Evolutionary conservation across 2,797 vertebrate genomes (phyloP).

Genomic region (Bradypodion ventrale): DNA sequence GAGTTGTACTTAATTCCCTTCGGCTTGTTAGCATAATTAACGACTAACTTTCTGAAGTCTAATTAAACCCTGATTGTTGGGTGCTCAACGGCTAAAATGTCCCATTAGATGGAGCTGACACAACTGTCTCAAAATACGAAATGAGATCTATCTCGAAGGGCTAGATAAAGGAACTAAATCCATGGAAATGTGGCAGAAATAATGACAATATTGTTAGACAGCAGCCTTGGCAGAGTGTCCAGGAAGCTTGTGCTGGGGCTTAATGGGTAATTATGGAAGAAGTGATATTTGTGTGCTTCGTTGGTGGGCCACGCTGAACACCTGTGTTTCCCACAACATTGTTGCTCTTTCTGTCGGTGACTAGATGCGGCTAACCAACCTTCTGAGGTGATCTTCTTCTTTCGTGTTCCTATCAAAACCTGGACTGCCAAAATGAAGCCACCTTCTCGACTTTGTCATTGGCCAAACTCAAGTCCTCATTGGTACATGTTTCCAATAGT

Average conservation of each 20-base stretch:
- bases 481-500: no score
- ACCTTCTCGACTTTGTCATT: no score
- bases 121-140: slow-evolving; percentile 37
- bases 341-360: neutral
- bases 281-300: fast-evolving
- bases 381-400: no score
- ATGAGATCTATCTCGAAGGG: slow-evolving; percentile 30
- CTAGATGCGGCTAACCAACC: neutral
- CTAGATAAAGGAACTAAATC: neutral
- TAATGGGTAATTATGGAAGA: slow-evolving; percentile 18
- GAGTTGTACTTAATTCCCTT: slow-evolving; percentile 54
- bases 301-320: fast-evolving
- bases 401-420: no score
- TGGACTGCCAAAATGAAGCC: no score
- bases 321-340: neutral
- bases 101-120: slow-evolving; percentile 65
- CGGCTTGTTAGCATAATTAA: slow-evolving; percentile 68
- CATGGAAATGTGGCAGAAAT: slow-evolving; percentile 19
- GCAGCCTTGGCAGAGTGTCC: neutral
- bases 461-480: no score
- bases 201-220: slow-evolving; percentile 36
- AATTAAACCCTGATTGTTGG: slow-evolving; percentile 63
- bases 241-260: neutral
- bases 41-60: slow-evolving; percentile 57
- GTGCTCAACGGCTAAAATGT: slow-evolving; percentile 52